Evolutionary conservation across 2,888 invertebrate genomes (phyloP), one percentile per base, ranked within the genome.

Genomic region (Chesias legatella): DNA sequence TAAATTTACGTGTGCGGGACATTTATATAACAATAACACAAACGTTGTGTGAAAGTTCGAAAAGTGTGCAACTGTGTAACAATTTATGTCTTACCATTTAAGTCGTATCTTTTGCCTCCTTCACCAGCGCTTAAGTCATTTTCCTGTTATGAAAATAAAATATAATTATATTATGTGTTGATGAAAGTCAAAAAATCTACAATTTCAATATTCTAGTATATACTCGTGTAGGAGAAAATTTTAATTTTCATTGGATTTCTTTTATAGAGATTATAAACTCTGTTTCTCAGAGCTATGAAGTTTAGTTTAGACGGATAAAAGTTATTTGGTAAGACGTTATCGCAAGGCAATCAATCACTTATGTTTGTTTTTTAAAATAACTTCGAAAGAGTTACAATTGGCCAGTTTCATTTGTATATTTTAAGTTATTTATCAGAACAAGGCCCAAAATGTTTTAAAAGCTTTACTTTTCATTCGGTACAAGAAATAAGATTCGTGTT

Each of bases 81-180:
- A 21, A 34, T 35, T 30, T 26, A 9, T 21, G 23, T 40, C 80
- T 79, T 72, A 84, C 85, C 83, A 45, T 53, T 67, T 6, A 59
- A 50, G 21, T 79, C 79, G 61, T 72, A 83, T 41, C 63, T 72
- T 39, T 78, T 76, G 10, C 43, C 64, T 45, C 73, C 74, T 10
- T 76, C 76, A 47, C 54, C 65, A 8, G 66, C 67, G 48, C 59
- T 64, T 1, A 61, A 62, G 33, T 84, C 83, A 63, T 77, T 79
- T 36, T 84, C 84, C 84, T 84, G 60, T 32, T 24, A 38, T 7
- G 7, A 32, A 7, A 27, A 25, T 7, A 36, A 11, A 33, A 1
- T 27, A 8, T n/a, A 23, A 9, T 9, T 17, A 7, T 30, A 22
- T 33, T 23, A 37, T 29, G n/a, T n/a, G n/a, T n/a, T n/a, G n/a